phyloP scores from a whole-genome alignment of 2,888 invertebrate species.

The Dolichomitus sp. region DNA sequence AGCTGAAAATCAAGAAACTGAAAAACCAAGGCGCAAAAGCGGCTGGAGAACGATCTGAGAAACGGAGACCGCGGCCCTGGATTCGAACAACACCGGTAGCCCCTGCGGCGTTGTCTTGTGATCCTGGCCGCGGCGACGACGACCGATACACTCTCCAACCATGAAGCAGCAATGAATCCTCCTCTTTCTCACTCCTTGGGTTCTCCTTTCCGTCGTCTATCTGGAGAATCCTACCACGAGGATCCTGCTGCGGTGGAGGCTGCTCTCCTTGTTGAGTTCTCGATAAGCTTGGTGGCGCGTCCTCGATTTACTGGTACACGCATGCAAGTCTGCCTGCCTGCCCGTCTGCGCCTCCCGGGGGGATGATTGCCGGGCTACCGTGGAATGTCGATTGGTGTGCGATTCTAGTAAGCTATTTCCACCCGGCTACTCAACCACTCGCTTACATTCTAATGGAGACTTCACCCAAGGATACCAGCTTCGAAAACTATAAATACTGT shows the following conservation, averaged over 20 bases:
- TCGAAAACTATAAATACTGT: slow-evolving; percentile 52
- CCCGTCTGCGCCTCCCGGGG: slow-evolving; percentile 36
- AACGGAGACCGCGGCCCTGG: slow-evolving; percentile 74
- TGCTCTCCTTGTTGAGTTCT: slow-evolving; percentile 51
- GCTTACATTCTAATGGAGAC: slow-evolving; percentile 63
- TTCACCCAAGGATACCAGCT: slow-evolving; percentile 49
- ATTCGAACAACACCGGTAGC: slow-evolving; percentile 83
- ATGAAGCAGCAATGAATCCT: slow-evolving; percentile 57
- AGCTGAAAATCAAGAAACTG: neutral
- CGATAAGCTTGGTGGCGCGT: slow-evolving; percentile 66
- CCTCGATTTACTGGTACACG: slow-evolving; percentile 68
- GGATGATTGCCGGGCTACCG: slow-evolving; percentile 65
- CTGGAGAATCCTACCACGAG: slow-evolving; percentile 57
- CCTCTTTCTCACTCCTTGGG: slow-evolving; percentile 47
- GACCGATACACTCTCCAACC: slow-evolving; percentile 57
- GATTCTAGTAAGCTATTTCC: slow-evolving; percentile 61
- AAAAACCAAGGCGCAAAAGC: neutral
- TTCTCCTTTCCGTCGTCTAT: slow-evolving; percentile 45
- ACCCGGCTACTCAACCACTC: slow-evolving; percentile 44
- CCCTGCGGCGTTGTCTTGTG: slow-evolving; percentile 81
- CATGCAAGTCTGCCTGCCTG: slow-evolving; percentile 48
- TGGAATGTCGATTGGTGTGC: slow-evolving; percentile 64
- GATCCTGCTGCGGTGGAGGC: slow-evolving; percentile 50
- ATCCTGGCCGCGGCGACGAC: slow-evolving; percentile 70
- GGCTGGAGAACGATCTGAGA: slow-evolving; percentile 38